These are phyloP conservation scores for Sinopyrophorus schimmeli DNA, from an alignment of 2,888 invertebrate genomes.

Conservation along the genomic window DNA sequence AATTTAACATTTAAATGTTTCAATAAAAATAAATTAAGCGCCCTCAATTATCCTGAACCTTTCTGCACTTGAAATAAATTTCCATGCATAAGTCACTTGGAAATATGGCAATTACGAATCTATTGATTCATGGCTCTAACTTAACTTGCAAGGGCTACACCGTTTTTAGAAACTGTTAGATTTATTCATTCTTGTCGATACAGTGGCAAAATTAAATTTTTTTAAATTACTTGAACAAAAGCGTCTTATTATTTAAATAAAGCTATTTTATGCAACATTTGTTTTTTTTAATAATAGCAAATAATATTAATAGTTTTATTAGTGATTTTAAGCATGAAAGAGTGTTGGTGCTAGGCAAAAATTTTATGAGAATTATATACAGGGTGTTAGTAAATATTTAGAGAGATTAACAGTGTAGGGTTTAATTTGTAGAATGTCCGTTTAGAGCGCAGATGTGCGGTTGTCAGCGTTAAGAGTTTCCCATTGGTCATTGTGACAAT, in stretches of 20 bases:
- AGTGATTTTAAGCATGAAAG: too few relatives aligned
- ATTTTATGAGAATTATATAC: background rate
- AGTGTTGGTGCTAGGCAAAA: background rate
- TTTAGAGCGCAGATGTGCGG: constrained; percentile 42
- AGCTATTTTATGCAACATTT: too few relatives aligned
- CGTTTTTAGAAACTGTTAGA: constrained; percentile 6
- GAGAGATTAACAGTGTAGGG: constrained; percentile 32
- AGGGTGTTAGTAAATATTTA: background rate
- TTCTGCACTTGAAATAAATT: too few relatives aligned
- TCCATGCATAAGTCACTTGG: constrained; percentile 11
- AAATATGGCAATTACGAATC: constrained; percentile 13
- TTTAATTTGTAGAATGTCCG: constrained; percentile 42
- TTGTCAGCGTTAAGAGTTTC: constrained; percentile 42
- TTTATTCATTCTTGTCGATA: background rate
- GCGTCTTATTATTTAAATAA: too few relatives aligned
- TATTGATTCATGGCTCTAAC: constrained; percentile 15
- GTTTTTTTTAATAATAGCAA: too few relatives aligned
- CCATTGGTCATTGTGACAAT: constrained; percentile 44
- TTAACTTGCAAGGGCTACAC: constrained; percentile 6
- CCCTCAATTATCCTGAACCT: too few relatives aligned
- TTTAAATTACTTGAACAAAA: background rate
- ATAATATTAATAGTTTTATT: too few relatives aligned
- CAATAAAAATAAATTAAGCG: too few relatives aligned
- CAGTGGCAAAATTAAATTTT: background rate
- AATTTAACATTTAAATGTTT: too few relatives aligned